Conservation (phyloP, 37 sponge, comb jelly and placozoan species). For the Spongia lamella region DNA sequence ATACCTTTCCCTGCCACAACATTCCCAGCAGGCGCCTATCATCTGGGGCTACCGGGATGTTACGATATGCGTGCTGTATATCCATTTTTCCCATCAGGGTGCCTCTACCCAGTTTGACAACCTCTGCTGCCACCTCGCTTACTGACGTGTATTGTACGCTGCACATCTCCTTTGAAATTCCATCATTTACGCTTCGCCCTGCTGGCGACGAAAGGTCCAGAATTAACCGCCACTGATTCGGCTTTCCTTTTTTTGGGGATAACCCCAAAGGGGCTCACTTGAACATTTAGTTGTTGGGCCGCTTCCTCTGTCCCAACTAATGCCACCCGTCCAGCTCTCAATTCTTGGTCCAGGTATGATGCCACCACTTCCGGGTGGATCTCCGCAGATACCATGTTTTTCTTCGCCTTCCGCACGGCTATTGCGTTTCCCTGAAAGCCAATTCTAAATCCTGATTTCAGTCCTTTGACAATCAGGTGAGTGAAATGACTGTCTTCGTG, state of each 20-base stretch:
- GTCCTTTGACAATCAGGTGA: too few relatives aligned
- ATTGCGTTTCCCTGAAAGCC: too few relatives aligned
- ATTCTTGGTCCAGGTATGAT: too few relatives aligned
- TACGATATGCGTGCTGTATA: slow-evolving; percentile 30
- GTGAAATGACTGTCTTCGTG: too few relatives aligned
- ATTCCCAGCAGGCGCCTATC: slow-evolving; percentile 31
- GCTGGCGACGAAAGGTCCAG: slow-evolving; percentile 32
- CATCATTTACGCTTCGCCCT: slow-evolving; percentile 24
- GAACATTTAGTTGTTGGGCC: too few relatives aligned
- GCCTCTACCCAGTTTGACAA: slow-evolving; percentile 25
- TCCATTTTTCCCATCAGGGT: slow-evolving; percentile 39
- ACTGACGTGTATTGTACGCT: slow-evolving; percentile 6
- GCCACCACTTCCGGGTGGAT: too few relatives aligned
- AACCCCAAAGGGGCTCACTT: too few relatives aligned
- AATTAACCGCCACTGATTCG: background rate
- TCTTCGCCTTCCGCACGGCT: too few relatives aligned
- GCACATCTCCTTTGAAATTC: slow-evolving; percentile 14
- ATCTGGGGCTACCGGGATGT: slow-evolving; percentile 28
- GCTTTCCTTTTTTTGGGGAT: background rate
- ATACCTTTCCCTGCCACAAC: slow-evolving; percentile 35
- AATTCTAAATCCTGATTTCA: too few relatives aligned
- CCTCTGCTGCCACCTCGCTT: slow-evolving; percentile 15
- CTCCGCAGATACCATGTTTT: too few relatives aligned
- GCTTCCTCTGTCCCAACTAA: too few relatives aligned
- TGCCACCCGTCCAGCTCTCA: too few relatives aligned